Conservation (phyloP, 1,140 invertebrate species). For the Platyscapa corneri region DNA sequence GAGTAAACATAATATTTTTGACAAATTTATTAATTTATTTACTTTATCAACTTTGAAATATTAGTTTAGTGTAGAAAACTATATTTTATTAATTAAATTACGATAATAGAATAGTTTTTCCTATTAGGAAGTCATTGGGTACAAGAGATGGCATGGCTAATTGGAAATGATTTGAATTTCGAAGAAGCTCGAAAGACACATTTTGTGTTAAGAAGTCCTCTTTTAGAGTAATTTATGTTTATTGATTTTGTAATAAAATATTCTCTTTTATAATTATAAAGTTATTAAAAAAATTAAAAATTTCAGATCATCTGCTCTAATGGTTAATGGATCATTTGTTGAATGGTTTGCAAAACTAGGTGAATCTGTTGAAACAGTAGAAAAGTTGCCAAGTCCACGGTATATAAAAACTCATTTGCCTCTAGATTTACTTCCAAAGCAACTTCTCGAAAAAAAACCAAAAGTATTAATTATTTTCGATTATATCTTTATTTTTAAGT, state of each 20-base stretch:
- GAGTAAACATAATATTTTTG: no score
- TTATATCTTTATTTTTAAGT: constrained; percentile 31
- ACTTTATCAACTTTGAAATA: no score
- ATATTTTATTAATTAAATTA: no score
- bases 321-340: constrained; percentile 70
- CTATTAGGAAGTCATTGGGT: constrained; percentile 89
- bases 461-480: constrained; percentile 75
- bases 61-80: no score
- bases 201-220: constrained; percentile 77
- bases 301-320: constrained; percentile 72
- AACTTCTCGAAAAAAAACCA: constrained; percentile 81
- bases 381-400: constrained; percentile 80
- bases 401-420: constrained; percentile 89
- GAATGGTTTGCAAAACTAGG: constrained; percentile 71
- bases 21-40: no score
- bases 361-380: constrained; percentile 82
- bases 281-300: background rate
- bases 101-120: background rate
- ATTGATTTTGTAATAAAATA: constrained; percentile 34
- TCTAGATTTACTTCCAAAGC: constrained; percentile 81
- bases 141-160: constrained; percentile 91
- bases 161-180: constrained; percentile 86
- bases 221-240: constrained; percentile 75
- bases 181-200: constrained; percentile 80
- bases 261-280: background rate